A percentile compares a stretch with the other conserved stretches of the same genome.
phyloP scores from a whole-genome alignment of 2,888 invertebrate genomes.

The Xiphydria camelus region DNA sequence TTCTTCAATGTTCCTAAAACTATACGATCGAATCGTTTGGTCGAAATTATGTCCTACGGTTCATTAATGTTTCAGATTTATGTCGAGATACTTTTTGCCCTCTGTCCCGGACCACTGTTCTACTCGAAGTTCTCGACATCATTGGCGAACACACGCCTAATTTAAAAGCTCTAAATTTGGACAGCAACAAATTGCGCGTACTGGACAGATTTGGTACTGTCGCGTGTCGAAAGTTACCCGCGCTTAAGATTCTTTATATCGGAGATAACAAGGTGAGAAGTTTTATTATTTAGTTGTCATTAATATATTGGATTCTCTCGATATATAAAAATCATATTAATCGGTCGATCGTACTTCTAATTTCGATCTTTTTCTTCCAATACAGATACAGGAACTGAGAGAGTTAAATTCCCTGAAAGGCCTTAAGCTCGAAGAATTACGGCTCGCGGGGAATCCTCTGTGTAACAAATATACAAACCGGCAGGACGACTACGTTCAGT shows the following conservation, averaged over 20 bases:
- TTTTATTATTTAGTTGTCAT: too few species aligned
- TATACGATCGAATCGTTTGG: too few species aligned
- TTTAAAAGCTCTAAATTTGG: constrained; percentile 74
- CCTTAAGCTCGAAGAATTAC: constrained; percentile 71
- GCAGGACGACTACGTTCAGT: constrained; percentile 78
- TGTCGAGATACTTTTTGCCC: constrained; percentile 67
- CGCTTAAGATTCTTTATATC: constrained; percentile 74
- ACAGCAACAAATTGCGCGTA: constrained; percentile 72
- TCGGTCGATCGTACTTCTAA: background rate
- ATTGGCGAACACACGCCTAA: constrained; percentile 81
- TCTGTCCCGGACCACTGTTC: constrained; percentile 70
- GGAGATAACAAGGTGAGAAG: constrained; percentile 73
- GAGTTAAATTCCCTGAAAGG: constrained; percentile 68
- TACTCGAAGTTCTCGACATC: constrained; percentile 73
- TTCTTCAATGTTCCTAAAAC: too few species aligned
- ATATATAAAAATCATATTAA: too few species aligned
- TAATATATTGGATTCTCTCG: too few species aligned
- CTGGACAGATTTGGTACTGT: constrained; percentile 68
- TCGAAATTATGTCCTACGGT: too few species aligned
- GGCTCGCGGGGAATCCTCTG: constrained; percentile 76
- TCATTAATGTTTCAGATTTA: constrained; percentile 15
- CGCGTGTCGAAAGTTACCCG: constrained; percentile 67
- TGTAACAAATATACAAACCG: constrained; percentile 72
- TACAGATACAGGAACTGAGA: constrained; percentile 66
- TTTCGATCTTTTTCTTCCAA: constrained; percentile 23